Percentiles rank a stretch among this genome's conserved stretches.
Evolutionary conservation across 2,888 invertebrate species (phyloP).

Genomic region (Melanostoma mellinum): DNA sequence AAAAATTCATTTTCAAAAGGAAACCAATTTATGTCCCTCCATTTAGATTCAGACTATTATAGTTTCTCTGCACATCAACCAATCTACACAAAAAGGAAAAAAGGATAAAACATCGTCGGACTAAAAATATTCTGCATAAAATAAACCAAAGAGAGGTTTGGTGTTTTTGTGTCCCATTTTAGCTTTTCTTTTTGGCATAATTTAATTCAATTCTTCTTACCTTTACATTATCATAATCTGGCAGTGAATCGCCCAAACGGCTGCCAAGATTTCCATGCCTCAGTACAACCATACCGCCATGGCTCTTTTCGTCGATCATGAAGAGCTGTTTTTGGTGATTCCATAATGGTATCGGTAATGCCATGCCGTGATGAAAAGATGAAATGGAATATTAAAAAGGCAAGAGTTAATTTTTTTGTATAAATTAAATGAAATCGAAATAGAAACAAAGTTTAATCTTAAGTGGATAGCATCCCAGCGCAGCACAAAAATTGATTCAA

Average conservation of each 20-base stretch:
- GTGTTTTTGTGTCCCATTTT: constrained; percentile 16
- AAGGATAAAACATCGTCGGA: constrained; percentile 6
- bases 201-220: constrained; percentile 78
- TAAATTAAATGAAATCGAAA: constrained; percentile 16
- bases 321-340: constrained; percentile 77
- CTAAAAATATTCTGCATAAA: not conserved
- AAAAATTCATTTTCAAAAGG: constrained; percentile 65
- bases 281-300: constrained; percentile 83
- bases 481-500: constrained; percentile 20
- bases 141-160: too few species aligned
- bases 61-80: not conserved
- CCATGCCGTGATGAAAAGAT: not conserved
- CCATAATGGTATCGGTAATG: not conserved
- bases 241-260: constrained; percentile 83
- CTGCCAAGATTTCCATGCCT: constrained; percentile 84
- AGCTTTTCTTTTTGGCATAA: constrained; percentile 48
- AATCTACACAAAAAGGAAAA: constrained; percentile 1
- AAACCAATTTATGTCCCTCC: constrained; percentile 61
- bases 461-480: constrained; percentile 29
- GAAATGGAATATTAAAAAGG: constrained; percentile 28
- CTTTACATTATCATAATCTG: constrained; percentile 89
- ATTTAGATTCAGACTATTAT: not conserved
- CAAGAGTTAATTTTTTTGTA: constrained; percentile 52
- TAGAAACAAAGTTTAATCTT: constrained; percentile 29
- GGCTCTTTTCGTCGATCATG: constrained; percentile 84